Conservation (phyloP, 2,888 invertebrate genomes). For the Lepidocyrtinus sp. region DNA sequence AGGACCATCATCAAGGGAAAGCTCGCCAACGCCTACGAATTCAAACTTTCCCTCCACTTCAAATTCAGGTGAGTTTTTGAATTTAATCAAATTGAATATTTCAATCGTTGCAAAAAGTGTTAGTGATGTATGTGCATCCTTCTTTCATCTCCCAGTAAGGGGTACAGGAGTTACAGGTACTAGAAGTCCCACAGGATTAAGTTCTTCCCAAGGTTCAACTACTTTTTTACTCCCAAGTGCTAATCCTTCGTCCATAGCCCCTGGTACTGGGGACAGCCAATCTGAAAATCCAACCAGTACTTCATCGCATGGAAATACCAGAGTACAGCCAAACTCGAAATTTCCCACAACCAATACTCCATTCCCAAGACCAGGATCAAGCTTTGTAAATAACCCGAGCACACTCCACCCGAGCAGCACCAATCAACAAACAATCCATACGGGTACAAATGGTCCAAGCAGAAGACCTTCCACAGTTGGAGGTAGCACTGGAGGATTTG, state of each 20-base stretch:
- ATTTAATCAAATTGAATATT: too few relatives aligned
- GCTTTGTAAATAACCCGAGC: constrained; percentile 49
- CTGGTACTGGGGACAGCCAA: not conserved
- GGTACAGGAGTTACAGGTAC: not conserved
- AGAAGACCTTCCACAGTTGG: not conserved
- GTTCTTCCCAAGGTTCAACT: constrained; percentile 12
- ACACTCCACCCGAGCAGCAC: constrained; percentile 40
- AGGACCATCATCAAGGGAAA: too few relatives aligned
- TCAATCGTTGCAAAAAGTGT: too few relatives aligned
- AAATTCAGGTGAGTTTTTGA: too few relatives aligned
- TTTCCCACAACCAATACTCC: not conserved
- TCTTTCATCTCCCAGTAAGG: constrained; percentile 3
- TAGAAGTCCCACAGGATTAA: not conserved
- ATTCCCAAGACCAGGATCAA: constrained; percentile 25
- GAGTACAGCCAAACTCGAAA: not conserved
- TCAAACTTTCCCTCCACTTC: too few relatives aligned
- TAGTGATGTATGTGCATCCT: too few relatives aligned
- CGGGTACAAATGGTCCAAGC: not conserved
- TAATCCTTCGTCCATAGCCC: not conserved
- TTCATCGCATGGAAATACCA: not conserved
- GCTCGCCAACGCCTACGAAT: too few relatives aligned
- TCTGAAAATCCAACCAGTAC: not conserved
- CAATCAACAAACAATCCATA: constrained; percentile 31
- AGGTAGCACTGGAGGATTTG: not conserved
- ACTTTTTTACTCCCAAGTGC: constrained; percentile 23